Percentiles rank a stretch among this genome's conserved stretches.
These are phyloP conservation scores for Tachyglossus aculeatus DNA, from an alignment of 2,797 vertebrate genomes.

Conservation along the genomic window DNA sequence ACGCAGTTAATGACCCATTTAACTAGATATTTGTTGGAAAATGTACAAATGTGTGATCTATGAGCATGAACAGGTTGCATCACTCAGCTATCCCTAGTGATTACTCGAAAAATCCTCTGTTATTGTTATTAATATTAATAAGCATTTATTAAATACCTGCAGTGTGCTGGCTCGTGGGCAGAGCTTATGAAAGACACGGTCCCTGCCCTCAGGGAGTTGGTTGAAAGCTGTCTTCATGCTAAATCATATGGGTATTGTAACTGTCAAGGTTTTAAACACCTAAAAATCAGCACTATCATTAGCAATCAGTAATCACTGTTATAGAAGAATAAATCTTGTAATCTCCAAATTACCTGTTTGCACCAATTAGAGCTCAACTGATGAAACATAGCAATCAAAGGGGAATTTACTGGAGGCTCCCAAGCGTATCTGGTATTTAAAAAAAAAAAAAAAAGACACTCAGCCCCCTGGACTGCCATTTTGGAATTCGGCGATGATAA, in stretches of 20 bases:
- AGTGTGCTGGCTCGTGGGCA: slow-evolving; percentile 7
- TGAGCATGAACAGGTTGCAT: slow-evolving; percentile 32
- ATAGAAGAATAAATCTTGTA: slow-evolving; percentile 77
- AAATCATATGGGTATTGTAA: slow-evolving; percentile 68
- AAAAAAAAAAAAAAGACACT: not conserved
- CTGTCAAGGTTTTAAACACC: slow-evolving; percentile 73
- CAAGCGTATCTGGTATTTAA: slow-evolving; percentile 60
- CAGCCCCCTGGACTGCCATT: slow-evolving; percentile 12
- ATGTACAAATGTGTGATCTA: slow-evolving; percentile 32
- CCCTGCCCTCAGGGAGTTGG: slow-evolving; percentile 50
- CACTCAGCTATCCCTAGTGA: slow-evolving; percentile 27
- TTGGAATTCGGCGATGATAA: slow-evolving; percentile 1
- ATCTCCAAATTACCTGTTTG: slow-evolving; percentile 77
- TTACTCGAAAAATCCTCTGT: not conserved
- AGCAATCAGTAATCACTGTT: slow-evolving; percentile 77
- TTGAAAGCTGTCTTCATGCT: slow-evolving; percentile 51
- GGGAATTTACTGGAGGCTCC: slow-evolving; percentile 59
- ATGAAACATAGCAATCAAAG: slow-evolving; percentile 75
- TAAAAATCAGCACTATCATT: slow-evolving; percentile 75
- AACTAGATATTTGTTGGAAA: slow-evolving; percentile 25
- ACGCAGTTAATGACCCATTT: slow-evolving; percentile 21
- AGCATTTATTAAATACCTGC: slow-evolving; percentile 8
- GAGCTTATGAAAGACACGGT: slow-evolving; percentile 20
- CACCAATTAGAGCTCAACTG: slow-evolving; percentile 74
- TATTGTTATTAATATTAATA: slow-evolving; percentile 54